Conservation (phyloP, 2,888 invertebrate genomes). For the Himalopsyche anomala region DNA sequence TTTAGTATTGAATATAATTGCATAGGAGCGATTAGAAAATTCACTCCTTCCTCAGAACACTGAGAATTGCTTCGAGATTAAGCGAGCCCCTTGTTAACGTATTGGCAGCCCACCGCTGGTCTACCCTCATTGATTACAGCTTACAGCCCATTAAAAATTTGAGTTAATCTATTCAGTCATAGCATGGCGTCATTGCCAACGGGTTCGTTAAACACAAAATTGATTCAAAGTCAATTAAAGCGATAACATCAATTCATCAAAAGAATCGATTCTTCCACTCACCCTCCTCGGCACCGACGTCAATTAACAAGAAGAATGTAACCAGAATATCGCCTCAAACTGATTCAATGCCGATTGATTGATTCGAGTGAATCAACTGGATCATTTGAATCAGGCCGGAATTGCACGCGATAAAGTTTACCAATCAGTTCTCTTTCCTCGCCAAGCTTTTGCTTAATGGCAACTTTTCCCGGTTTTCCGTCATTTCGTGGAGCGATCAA, state of each 20-base stretch:
- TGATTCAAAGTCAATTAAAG: constrained; percentile 27
- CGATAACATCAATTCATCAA: constrained; percentile 40
- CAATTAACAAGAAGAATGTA: constrained; percentile 40
- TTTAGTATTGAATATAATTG: no score
- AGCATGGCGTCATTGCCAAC: neutral
- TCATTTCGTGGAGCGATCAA: constrained; percentile 36
- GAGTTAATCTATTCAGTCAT: no score
- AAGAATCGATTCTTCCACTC: constrained; percentile 24
- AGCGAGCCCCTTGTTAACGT: no score
- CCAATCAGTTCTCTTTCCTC: constrained; percentile 27
- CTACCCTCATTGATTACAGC: no score
- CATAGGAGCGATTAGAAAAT: no score
- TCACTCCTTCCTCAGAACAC: no score
- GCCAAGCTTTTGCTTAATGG: constrained; percentile 16
- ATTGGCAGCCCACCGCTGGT: no score
- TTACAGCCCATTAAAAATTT: no score
- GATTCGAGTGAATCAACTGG: constrained; percentile 39
- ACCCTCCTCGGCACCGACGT: neutral
- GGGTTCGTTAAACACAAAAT: constrained; percentile 16
- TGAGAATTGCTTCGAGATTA: no score
- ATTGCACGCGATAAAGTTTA: constrained; percentile 41
- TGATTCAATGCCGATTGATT: constrained; percentile 34
- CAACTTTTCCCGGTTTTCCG: constrained; percentile 19
- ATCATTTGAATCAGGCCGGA: constrained; percentile 41
- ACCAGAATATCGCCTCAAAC: neutral